Evolutionary conservation across 2,113 vertebrate species (phyloP).

Genomic region (Hypanus sabinus): DNA sequence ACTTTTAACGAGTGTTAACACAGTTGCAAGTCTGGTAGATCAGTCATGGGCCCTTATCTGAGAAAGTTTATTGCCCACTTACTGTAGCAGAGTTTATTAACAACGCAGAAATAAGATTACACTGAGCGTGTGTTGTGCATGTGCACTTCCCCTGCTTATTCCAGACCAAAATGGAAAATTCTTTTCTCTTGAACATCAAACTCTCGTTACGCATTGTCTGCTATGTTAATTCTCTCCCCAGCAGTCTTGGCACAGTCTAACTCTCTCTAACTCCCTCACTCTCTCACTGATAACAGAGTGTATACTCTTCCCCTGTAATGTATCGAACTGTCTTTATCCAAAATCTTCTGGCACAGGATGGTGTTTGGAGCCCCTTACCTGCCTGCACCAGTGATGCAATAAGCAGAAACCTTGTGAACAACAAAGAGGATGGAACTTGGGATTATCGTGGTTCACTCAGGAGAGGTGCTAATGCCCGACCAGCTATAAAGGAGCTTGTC

Average conservation of each 20-base stretch:
- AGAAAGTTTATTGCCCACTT: background rate
- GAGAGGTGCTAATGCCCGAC: background rate
- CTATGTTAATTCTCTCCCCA: no score
- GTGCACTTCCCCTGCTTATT: background rate
- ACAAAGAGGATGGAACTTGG: background rate
- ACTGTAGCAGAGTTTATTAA: background rate
- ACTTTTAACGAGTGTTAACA: background rate
- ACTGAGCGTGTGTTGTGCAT: background rate
- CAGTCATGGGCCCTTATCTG: background rate
- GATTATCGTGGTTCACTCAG: background rate
- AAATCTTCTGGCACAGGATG: background rate
- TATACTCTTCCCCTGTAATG: background rate
- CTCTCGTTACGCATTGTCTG: background rate
- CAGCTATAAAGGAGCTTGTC: background rate
- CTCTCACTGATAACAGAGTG: background rate
- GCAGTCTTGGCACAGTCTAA: background rate
- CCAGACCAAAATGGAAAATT: slow-evolving; percentile 2
- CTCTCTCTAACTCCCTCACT: background rate
- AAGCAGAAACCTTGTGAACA: background rate
- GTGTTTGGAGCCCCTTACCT: background rate
- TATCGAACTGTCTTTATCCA: slow-evolving; percentile 21
- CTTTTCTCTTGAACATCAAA: background rate
- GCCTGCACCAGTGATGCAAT: background rate
- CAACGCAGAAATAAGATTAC: background rate
- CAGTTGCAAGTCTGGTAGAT: background rate